Conservation (phyloP, 2,797 vertebrate species). For the Gambusia yucatana region DNA sequence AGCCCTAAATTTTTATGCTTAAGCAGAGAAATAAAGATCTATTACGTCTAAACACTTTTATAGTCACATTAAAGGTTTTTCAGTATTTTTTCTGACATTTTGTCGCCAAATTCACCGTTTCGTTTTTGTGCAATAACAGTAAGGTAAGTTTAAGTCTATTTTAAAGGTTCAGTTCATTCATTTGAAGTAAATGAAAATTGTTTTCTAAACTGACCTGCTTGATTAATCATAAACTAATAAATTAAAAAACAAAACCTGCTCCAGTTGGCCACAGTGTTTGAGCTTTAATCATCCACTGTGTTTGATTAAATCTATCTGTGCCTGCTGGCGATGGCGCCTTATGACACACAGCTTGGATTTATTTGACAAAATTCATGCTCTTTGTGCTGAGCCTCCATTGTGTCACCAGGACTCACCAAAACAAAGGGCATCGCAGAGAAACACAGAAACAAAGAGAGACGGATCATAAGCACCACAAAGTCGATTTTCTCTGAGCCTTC, state of each 20-base stretch:
- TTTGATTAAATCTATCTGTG: background rate
- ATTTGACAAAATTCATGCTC: conserved; percentile 43
- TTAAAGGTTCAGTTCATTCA: background rate
- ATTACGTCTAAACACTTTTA: background rate
- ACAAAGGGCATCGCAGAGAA: conserved; percentile 61
- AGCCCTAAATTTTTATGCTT: background rate
- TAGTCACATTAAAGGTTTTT: no score
- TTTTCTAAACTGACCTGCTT: background rate
- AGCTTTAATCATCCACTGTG: conserved; percentile 1
- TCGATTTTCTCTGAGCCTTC: conserved; percentile 48
- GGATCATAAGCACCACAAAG: conserved; percentile 55
- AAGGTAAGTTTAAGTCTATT: background rate
- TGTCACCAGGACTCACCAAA: conserved; percentile 31
- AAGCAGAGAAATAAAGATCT: background rate
- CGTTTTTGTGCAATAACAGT: no score
- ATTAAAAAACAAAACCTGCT: background rate
- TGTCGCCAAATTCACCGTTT: no score
- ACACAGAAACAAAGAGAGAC: conserved; percentile 59
- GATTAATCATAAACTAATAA: background rate
- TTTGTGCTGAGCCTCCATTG: conserved; percentile 52
- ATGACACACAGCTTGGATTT: conserved; percentile 26
- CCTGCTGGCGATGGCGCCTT: conserved; percentile 2
- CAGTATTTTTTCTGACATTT: no score
- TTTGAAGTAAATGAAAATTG: background rate
- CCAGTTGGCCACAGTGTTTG: background rate